Conservation (phyloP, 2,888 invertebrate species). For the Vannuccia rotundouncinata region DNA sequence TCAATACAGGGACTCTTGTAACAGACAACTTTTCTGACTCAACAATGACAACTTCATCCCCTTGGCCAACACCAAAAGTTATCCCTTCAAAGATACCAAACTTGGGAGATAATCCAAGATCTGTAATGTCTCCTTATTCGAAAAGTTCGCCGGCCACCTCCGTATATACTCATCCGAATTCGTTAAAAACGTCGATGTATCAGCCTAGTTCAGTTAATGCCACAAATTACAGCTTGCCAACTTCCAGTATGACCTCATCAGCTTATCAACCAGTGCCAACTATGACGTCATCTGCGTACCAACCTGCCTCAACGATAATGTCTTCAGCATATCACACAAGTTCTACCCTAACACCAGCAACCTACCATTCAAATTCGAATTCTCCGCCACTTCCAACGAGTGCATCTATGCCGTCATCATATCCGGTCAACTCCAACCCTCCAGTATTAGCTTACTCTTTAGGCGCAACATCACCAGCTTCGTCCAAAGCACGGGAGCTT, state of each 20-base stretch:
- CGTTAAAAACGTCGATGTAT: neutral
- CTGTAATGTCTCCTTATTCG: too few species aligned
- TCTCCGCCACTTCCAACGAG: neutral
- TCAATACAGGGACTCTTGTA: neutral
- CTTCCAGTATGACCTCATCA: neutral
- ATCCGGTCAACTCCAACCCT: neutral
- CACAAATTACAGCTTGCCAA: neutral
- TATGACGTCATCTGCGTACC: neutral
- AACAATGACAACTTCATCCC: neutral
- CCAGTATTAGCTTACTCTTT: too few species aligned
- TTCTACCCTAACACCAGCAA: neutral
- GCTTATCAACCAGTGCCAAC: neutral
- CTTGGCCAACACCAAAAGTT: neutral
- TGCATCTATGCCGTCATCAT: neutral
- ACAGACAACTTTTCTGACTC: neutral
- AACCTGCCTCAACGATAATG: neutral
- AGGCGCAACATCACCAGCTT: neutral
- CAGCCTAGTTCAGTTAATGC: neutral
- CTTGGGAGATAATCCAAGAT: neutral
- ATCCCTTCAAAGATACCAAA: neutral
- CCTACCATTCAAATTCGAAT: neutral
- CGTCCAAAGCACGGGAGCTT: neutral
- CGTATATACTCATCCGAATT: neutral
- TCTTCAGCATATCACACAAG: neutral
- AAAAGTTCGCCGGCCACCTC: too few species aligned